Evolutionary conservation across 2,113 vertebrate genomes (phyloP).

Genomic region (Platichthys stellatus): DNA sequence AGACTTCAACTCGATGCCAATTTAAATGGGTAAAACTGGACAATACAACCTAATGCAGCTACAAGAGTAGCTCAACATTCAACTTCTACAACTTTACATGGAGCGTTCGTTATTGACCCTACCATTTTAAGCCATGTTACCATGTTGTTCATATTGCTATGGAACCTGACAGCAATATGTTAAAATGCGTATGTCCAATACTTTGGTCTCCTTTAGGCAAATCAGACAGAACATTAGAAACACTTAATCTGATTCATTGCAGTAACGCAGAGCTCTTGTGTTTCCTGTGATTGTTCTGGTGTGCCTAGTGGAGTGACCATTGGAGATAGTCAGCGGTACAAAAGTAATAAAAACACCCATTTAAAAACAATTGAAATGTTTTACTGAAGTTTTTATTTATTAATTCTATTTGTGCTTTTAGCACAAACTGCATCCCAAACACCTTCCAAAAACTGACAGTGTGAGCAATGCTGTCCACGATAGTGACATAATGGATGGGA

Average conservation of each 20-base stretch:
- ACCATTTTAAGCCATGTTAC: not conserved
- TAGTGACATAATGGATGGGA: conserved; percentile 65
- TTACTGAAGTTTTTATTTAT: conserved; percentile 82
- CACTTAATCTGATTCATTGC: not conserved
- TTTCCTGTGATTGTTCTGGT: not conserved
- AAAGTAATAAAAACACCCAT: not conserved
- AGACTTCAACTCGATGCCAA: not conserved
- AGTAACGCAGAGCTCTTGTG: not conserved
- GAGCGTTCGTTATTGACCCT: no score
- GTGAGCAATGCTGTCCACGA: conserved; percentile 73
- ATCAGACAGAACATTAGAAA: not conserved
- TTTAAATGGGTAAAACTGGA: not conserved
- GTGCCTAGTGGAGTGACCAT: not conserved
- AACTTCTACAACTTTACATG: not conserved
- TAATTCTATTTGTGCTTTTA: conserved; percentile 81
- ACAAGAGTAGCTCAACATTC: not conserved
- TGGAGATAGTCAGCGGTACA: not conserved
- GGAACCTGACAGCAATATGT: not conserved
- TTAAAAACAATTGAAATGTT: conserved; percentile 35
- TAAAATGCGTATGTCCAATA: not conserved
- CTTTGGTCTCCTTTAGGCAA: not conserved
- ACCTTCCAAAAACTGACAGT: conserved; percentile 72
- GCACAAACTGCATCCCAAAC: conserved; percentile 81
- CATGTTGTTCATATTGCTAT: not conserved
- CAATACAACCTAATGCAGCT: not conserved